Evolutionary conservation across 2,888 invertebrate species (phyloP), one percentile per base, ranked within the genome.

Genomic region (Dryadula phaetusa): DNA sequence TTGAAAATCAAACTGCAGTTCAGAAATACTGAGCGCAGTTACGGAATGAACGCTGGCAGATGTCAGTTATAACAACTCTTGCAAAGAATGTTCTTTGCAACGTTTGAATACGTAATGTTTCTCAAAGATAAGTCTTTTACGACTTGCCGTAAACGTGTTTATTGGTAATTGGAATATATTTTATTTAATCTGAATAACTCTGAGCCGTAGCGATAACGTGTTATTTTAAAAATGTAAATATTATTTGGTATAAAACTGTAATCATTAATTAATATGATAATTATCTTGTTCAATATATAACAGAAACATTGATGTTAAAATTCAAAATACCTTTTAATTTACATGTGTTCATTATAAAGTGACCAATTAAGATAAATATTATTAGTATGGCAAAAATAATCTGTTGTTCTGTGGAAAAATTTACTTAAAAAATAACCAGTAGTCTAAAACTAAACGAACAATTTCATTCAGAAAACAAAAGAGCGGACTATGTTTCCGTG

Each of bases 1-100:
- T 66, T 65, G 28, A 42, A 44, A 58, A 46, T 46, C 56, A 16
- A 65, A 65, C 40, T 40, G 22, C 56, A 40, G 22, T 37, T 46
- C 20, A 54, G 25, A 32, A 34, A 37, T 28, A 46, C 5, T 6
- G 46, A 37, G 22, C 37, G 56, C 37, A 56, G 56, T 56, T 25
- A 40, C 40, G 22, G 22, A 22, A 56, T 40, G 56, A 56, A 40
- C 37, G 56, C 40, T 22, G 56, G 56, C 56, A 40, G 37, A 56
- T 56, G 22, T 25, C 22, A 40, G 56, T 22, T 40, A 2, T 22
- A 56, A 22, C 56, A 22, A 40, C 37, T 56, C 0, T 40, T n/a
- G n/a, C 22, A n/a, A 22, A 10, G n/a, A 10, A 56, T 25, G 3
- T 56, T 56, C 8, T 16, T 56, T 56, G 22, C 3, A 14, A 54